Evolutionary conservation across 2,888 invertebrate species (phyloP).

Genomic region (Mayetiola destructor): DNA sequence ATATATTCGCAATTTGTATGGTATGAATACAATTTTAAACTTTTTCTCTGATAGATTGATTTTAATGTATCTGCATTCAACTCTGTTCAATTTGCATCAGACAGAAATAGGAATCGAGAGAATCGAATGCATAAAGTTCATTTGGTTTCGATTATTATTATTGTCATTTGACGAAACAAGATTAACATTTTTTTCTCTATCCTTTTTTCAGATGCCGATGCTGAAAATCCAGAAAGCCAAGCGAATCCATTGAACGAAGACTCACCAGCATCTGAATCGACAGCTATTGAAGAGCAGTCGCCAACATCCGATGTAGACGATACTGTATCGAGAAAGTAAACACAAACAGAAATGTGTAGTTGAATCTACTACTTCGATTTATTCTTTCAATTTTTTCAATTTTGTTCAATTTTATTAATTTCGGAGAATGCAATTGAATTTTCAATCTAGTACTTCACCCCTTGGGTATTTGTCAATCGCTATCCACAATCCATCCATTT

Average conservation of each 20-base stretch:
- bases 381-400: no score
- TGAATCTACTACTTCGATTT: no score
- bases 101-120: no score
- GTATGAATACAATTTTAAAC: not conserved
- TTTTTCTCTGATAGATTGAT: not conserved
- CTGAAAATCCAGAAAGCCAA: conserved; percentile 3
- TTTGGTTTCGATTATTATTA: no score
- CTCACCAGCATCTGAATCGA: conserved; percentile 3
- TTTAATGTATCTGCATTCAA: not conserved
- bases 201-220: not conserved
- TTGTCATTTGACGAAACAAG: not conserved
- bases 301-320: conserved; percentile 1
- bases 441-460: no score
- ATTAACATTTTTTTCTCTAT: not conserved
- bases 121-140: no score
- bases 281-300: conserved; percentile 6
- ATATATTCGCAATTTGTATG: not conserved
- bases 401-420: no score
- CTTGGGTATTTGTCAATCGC: no score
- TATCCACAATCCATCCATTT: conserved; percentile 4
- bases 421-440: no score
- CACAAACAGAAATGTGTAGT: no score
- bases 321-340: no score
- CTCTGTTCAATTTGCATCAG: no score
- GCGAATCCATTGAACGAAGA: not conserved